Percentiles rank a stretch among this genome's conserved stretches.
Evolutionary conservation across 2,888 invertebrate species (phyloP).

Genomic region (Epiperipatus broadwayi): DNA sequence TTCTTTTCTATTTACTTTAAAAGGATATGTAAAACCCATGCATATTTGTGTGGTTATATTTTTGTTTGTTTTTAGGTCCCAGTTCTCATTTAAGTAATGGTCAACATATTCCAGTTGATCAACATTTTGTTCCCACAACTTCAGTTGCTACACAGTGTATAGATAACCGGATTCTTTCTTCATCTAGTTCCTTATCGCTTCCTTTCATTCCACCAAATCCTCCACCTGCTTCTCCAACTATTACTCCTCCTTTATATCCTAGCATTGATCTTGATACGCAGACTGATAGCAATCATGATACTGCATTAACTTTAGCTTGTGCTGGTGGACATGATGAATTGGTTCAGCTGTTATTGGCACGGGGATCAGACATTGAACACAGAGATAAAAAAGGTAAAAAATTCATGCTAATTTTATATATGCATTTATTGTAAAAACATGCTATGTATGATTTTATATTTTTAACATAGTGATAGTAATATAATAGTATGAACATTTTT

Average conservation of each 20-base stretch:
- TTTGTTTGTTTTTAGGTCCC: slow-evolving; percentile 13
- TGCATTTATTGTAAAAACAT: neutral
- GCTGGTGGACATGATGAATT: slow-evolving; percentile 92
- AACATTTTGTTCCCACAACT: slow-evolving; percentile 15
- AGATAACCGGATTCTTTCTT: slow-evolving; percentile 14
- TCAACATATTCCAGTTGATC: slow-evolving; percentile 14
- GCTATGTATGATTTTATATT: neutral
- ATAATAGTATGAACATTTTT: no score
- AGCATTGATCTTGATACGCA: slow-evolving; percentile 71
- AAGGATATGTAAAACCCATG: no score
- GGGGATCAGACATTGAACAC: slow-evolving; percentile 73
- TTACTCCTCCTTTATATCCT: slow-evolving; percentile 16
- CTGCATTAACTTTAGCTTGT: slow-evolving; percentile 88
- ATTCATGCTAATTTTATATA: neutral
- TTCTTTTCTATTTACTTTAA: no score
- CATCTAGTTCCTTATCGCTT: slow-evolving; percentile 15
- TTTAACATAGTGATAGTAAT: no score
- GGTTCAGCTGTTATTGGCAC: slow-evolving; percentile 67
- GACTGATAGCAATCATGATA: slow-evolving; percentile 97
- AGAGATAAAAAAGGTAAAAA: neutral
- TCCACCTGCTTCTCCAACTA: slow-evolving; percentile 19
- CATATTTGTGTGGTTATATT: no score
- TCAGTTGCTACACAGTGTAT: slow-evolving; percentile 17
- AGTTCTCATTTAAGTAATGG: slow-evolving; percentile 17
- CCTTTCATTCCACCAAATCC: slow-evolving; percentile 19